Percentiles rank a stretch among this genome's conserved stretches.
Conservation (phyloP, 2,797 vertebrate genomes). For the Sparus aurata region DNA sequence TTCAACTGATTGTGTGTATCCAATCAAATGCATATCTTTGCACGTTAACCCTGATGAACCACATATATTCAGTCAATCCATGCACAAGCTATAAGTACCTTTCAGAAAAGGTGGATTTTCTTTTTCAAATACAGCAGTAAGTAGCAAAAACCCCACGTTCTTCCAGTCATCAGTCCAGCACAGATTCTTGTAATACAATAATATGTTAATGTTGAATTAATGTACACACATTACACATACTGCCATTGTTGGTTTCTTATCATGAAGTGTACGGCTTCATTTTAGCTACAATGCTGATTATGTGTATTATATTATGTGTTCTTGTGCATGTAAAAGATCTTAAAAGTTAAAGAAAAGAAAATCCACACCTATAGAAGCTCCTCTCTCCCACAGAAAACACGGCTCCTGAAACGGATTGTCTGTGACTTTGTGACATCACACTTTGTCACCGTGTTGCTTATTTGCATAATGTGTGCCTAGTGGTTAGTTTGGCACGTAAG, state of each 20-base stretch:
- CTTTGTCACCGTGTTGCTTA: no score
- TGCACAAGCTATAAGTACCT: neutral
- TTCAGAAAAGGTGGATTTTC: neutral
- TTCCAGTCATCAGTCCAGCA: neutral
- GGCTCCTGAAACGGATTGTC: no score
- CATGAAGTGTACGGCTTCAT: neutral
- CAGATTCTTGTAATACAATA: neutral
- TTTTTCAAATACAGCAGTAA: neutral
- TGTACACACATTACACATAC: neutral
- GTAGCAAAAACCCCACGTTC: neutral
- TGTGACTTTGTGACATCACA: no score
- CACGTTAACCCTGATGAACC: neutral
- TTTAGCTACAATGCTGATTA: constrained; percentile 1
- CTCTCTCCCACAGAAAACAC: no score
- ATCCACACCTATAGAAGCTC: no score
- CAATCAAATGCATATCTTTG: no score
- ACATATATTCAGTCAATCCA: neutral
- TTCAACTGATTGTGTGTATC: neutral
- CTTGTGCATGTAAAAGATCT: no score
- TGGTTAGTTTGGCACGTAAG: no score
- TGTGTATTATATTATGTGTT: no score
- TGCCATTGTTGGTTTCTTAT: neutral
- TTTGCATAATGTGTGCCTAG: no score
- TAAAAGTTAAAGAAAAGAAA: no score
- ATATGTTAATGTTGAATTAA: neutral